These are phyloP conservation scores for Syritta pipiens DNA, from an alignment of 2,888 invertebrate species.

Conservation along the genomic window DNA sequence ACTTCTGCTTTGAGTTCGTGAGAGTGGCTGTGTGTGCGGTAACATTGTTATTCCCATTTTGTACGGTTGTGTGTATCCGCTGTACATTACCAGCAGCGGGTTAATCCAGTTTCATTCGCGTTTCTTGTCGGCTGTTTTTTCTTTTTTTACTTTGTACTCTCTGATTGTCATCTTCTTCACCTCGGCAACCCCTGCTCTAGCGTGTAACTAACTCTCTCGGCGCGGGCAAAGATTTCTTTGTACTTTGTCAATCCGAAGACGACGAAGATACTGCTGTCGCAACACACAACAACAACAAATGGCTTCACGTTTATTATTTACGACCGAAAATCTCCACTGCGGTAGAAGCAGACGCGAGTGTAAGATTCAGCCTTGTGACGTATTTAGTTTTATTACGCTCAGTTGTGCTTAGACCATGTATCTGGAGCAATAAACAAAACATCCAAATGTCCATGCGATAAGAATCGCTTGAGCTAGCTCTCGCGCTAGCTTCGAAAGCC, in stretches of 20 bases:
- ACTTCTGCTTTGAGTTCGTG: too few relatives aligned
- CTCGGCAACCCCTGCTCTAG: conserved; percentile 40
- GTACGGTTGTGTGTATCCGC: too few relatives aligned
- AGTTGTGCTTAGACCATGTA: conserved; percentile 65
- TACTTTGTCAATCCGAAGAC: conserved; percentile 52
- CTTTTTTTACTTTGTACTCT: conserved; percentile 7
- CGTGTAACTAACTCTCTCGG: conserved; percentile 19
- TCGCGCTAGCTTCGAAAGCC: conserved; percentile 45
- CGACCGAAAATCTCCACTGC: conserved; percentile 48
- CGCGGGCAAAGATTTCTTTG: conserved; percentile 52
- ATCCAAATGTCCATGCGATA: conserved; percentile 65
- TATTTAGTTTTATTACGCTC: conserved; percentile 67
- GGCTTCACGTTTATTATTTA: conserved; percentile 68
- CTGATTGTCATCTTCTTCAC: conserved; percentile 59
- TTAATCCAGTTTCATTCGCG: too few relatives aligned
- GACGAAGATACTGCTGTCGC: conserved; percentile 46
- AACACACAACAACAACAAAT: conserved; percentile 47
- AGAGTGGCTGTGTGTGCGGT: too few relatives aligned
- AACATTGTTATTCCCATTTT: too few relatives aligned
- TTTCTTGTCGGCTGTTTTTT: too few relatives aligned
- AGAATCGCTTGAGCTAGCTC: conserved; percentile 43
- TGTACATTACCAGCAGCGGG: too few relatives aligned
- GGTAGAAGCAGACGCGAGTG: not conserved
- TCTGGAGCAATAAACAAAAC: conserved; percentile 69
- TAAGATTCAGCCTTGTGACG: conserved; percentile 53